These are phyloP conservation scores for Hypomecis punctinalis DNA, from an alignment of 2,888 invertebrate species.

Conservation along the genomic window DNA sequence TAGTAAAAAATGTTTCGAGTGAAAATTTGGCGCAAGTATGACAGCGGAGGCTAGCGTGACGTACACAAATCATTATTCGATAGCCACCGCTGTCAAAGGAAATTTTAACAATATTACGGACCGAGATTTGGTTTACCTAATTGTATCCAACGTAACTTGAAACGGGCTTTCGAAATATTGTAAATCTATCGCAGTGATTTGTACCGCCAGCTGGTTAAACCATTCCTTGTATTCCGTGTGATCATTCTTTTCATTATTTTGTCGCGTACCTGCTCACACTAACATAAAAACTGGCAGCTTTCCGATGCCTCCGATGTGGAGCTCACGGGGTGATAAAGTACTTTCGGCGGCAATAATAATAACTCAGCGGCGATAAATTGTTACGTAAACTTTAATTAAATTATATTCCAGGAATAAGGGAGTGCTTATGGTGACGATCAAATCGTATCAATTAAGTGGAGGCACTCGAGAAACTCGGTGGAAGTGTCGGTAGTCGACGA, in stretches of 20 bases:
- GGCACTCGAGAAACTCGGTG: slow-evolving; percentile 65
- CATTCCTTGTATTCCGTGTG: slow-evolving; percentile 60
- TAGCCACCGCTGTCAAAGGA: slow-evolving; percentile 76
- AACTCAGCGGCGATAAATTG: slow-evolving; percentile 52
- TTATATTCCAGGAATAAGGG: slow-evolving; percentile 63
- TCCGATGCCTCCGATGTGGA: slow-evolving; percentile 16
- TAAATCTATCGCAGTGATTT: slow-evolving; percentile 48
- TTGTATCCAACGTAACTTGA: slow-evolving; percentile 57
- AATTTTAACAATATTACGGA: slow-evolving; percentile 79
- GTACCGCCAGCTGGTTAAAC: slow-evolving; percentile 57
- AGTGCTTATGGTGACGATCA: slow-evolving; percentile 72
- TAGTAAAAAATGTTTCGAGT: slow-evolving; percentile 68
- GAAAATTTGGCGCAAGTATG: slow-evolving; percentile 82
- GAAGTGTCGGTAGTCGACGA: slow-evolving; percentile 60
- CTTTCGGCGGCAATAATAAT: slow-evolving; percentile 32
- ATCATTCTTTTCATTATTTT: slow-evolving; percentile 48
- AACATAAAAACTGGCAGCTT: slow-evolving; percentile 30
- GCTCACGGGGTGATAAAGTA: slow-evolving; percentile 21
- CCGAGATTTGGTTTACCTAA: slow-evolving; percentile 69
- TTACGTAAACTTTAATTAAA: slow-evolving; percentile 66
- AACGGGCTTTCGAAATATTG: slow-evolving; percentile 52
- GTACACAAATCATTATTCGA: slow-evolving; percentile 80
- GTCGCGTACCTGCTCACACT: slow-evolving; percentile 42
- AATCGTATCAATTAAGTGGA: slow-evolving; percentile 81
- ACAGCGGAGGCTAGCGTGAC: slow-evolving; percentile 71